phyloP scores from a whole-genome alignment of 2,797 vertebrate species.

The Tamandua tetradactyla region DNA sequence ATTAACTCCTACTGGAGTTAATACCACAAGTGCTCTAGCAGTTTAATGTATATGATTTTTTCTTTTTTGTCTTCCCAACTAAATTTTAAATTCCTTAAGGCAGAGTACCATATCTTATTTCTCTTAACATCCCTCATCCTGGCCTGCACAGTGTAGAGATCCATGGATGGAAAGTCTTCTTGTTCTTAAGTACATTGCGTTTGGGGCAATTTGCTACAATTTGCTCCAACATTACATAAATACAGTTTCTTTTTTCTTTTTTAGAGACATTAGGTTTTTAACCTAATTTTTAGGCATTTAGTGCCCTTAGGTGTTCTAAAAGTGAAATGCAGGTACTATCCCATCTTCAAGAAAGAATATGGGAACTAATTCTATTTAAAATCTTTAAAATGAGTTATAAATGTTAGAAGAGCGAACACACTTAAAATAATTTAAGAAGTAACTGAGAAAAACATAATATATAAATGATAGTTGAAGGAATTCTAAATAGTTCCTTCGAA shows the following conservation, averaged over 20 bases:
- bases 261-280: conserved; percentile 15
- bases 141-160: neutral
- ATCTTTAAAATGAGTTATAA: conserved; percentile 15
- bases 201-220: neutral
- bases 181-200: neutral
- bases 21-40: neutral
- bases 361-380: neutral
- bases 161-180: neutral
- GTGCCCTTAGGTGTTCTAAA: too few species aligned
- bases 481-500: neutral
- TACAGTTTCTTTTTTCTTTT: neutral
- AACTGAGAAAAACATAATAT: neutral
- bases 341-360: neutral
- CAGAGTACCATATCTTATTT: neutral
- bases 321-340: neutral
- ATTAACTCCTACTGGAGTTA: neutral
- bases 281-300: too few species aligned
- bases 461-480: neutral
- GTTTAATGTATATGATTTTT: neutral
- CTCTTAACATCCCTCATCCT: neutral
- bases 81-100: neutral
- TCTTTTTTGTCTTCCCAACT: neutral
- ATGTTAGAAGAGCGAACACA: neutral
- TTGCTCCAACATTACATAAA: neutral
- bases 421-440: conserved; percentile 33